Conservation (phyloP, 2,113 vertebrate species). For the Crocuta crocuta region DNA sequence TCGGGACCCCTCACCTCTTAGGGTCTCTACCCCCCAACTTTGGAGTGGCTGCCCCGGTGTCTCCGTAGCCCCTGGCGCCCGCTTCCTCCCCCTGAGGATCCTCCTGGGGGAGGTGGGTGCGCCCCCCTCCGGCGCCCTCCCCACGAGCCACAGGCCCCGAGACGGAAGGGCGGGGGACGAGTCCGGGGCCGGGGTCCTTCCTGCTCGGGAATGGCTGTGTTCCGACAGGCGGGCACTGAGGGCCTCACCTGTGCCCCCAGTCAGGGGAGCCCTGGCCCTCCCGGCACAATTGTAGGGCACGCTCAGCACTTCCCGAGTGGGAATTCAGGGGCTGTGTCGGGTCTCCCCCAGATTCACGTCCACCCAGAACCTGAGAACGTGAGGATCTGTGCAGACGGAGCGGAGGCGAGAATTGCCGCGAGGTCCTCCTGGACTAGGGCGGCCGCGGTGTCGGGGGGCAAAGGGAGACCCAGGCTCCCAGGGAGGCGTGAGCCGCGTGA, state of each 20-base stretch:
- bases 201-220: neutral
- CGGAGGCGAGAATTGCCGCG: neutral
- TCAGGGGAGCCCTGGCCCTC: neutral
- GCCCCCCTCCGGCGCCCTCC: too few relatives aligned
- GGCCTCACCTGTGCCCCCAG: neutral
- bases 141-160: neutral
- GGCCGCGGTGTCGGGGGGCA: too few relatives aligned
- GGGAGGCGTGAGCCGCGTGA: neutral
- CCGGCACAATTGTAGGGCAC: neutral
- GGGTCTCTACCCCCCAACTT: neutral
- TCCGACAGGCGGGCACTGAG: neutral
- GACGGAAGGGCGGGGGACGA: neutral
- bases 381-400: neutral
- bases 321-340: neutral
- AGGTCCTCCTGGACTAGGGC: accelerated
- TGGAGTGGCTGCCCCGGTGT: neutral
- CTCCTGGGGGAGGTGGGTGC: neutral
- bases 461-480: neutral
- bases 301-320: neutral
- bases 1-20: neutral
- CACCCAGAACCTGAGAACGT: neutral
- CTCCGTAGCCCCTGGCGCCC: neutral
- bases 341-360: neutral
- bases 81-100: neutral
- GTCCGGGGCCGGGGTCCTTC: too few relatives aligned